Base-by-base conservation (phyloP, 2,888 invertebrate genomes). In the Xestia rhomboidea region DNA sequence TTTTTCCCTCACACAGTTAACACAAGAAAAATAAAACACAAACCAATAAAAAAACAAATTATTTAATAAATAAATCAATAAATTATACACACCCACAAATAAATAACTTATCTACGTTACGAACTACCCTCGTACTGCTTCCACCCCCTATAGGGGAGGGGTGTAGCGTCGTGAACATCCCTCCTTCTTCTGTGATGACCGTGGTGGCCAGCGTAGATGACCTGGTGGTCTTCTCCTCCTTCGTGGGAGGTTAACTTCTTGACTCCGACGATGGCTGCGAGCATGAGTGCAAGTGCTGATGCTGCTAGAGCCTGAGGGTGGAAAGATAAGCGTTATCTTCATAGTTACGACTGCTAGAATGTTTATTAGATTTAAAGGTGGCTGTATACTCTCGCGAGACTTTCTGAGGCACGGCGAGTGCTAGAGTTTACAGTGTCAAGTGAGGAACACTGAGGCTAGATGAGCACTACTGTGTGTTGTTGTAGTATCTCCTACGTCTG, bases 221-320 rank as follows among this genome's bases (percentile, higher is more conserved):
- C 96, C 88, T 97, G 97, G 84, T 97, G 97, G 74, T 97, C 97
- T 10, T 97, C 97, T 60, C 96, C 95, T 41, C 97, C 97, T 8
- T 97, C 97, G 41, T 97, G 97, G 3, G 97, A 97, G 0, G 98
- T 94, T 74, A 98, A 93, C 82, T 98, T 98, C 95, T 98, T 98
- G 63, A 98, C 95, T 4, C 98, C 98, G 1, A 98, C 97, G 63
- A 98, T 97, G n/a, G 97, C 97, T 63, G 98, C 98, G 76, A 98
- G 95, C 97, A 98, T 97, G 21, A 98, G 93, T 0, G 98, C 98
- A 76, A 98, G 92, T 1, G 98, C 98, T 67, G 98, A 98, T 10
- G 97, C 97, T 85, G 97, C 97, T 71, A 98, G 90, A 0, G 98
- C 98, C 95, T 97, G 94, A 13, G 79, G 75, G 69, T 15, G 0